A percentile compares a stretch with the other conserved stretches of the same genome.
Conservation (phyloP, 2,888 invertebrate species). For the Phaedon cochleariae region DNA sequence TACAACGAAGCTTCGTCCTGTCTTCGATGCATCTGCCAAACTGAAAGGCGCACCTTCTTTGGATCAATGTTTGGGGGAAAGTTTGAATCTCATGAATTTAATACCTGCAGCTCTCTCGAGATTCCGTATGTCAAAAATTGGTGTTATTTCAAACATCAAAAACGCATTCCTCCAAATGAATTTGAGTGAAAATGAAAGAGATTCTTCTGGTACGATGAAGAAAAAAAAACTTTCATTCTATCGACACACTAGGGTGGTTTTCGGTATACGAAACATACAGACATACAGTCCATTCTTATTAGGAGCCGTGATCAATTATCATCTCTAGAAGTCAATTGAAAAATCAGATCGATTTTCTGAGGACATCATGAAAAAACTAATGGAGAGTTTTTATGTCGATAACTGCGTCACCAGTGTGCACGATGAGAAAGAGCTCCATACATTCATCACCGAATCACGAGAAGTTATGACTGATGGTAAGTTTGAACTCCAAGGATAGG, state of each 20-base stretch:
- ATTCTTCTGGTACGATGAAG: constrained; percentile 44
- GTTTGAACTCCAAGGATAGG: constrained; percentile 23
- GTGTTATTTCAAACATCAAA: too few species aligned
- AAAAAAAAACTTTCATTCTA: constrained; percentile 24
- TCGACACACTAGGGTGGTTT: constrained; percentile 34
- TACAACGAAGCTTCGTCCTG: too few species aligned
- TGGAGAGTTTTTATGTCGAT: constrained; percentile 25
- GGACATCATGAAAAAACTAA: constrained; percentile 6
- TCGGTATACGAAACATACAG: too few species aligned
- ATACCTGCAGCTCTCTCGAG: too few species aligned
- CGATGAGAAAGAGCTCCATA: constrained; percentile 1
- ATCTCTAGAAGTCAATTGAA: constrained; percentile 17
- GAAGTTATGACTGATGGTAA: constrained; percentile 15
- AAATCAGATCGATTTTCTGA: constrained; percentile 3
- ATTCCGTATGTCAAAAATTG: too few species aligned
- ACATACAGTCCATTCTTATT: constrained; percentile 33
- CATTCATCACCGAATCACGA: constrained; percentile 16
- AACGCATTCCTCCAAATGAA: constrained; percentile 50
- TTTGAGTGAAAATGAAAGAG: constrained; percentile 41
- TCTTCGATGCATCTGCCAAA: too few species aligned
- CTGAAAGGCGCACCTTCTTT: too few species aligned
- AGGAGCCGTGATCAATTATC: constrained; percentile 31
- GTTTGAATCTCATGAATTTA: too few species aligned
- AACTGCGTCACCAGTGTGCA: constrained; percentile 28
- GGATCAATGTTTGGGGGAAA: too few species aligned